Base-by-base conservation (phyloP, 2,113 vertebrate genomes). In the Steatornis caripensis region DNA sequence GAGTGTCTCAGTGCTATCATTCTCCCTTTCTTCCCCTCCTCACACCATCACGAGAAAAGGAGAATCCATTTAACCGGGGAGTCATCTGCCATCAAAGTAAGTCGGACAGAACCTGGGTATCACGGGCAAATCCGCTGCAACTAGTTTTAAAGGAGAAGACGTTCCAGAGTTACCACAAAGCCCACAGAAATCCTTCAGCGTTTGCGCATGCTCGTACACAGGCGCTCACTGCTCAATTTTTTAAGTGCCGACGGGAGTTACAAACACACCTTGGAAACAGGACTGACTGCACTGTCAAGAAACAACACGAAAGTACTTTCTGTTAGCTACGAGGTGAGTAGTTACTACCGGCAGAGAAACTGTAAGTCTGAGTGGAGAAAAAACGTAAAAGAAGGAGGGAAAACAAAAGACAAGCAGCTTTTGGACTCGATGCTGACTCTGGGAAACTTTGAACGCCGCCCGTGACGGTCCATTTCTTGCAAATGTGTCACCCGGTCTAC, bases 401-500 rank as follows among this genome's bases (percentile, higher is more conserved):
- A 15, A 29, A 43, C n/a, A 27, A 16, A 20, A 29, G 2, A 22
- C 5, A 46, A 36, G 15, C 4, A 37, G 51, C 8, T 87, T 84
- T 46, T 49, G n/a, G 46, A 75, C 24, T 46, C 0, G 4, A 22
- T 0, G 2, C 32, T 34, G 54, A 6, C 30, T 12, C 36, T 27
- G 21, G 57, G 77, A 65, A 88, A 45, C 30, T 29, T 2, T 21
- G 32, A 45, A 18, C 11, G 7, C 23, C 19, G 21, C 18, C 75
- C 60, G 32, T 2, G 12, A n/a, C n/a, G 0, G 1, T 21, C n/a
- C 15, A 10, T 29, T 10, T 34, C 43, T 29, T 9, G n/a, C 1
- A 4, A 32, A 24, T 22, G 1, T 2, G 37, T 62, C 26, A 23
- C 10, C 23, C 6, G 15, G 5, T 12, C 8, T 46, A 6, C 15